phyloP scores from a whole-genome alignment of 1,140 invertebrate species.

The Drosophila albomicans region DNA sequence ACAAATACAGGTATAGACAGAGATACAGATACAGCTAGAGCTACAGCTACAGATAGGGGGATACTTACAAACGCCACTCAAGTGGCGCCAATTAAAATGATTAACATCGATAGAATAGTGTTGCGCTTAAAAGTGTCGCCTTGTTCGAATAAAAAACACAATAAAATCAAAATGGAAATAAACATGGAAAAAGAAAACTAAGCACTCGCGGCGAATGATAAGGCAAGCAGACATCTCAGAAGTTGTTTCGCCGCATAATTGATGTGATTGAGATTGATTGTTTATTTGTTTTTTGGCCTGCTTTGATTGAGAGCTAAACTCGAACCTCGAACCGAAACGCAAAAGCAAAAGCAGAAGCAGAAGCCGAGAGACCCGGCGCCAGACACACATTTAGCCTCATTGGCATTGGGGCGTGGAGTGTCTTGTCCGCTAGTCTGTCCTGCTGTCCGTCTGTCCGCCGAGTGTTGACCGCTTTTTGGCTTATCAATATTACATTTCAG shows the following conservation, averaged over 20 bases:
- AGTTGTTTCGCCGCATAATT: constrained; percentile 76
- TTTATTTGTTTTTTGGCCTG: constrained; percentile 65
- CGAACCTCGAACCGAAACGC: background rate
- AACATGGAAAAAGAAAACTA: constrained; percentile 5
- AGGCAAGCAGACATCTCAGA: constrained; percentile 60
- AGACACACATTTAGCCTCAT: constrained; percentile 43
- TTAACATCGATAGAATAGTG: constrained; percentile 74
- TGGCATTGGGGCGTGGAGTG: constrained; percentile 32
- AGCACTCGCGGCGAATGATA: constrained; percentile 47
- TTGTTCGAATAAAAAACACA: constrained; percentile 17
- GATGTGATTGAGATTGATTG: constrained; percentile 82
- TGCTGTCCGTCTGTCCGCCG: constrained; percentile 8
- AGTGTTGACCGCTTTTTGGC: constrained; percentile 65
- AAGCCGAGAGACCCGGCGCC: constrained; percentile 25
- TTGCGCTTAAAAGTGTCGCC: constrained; percentile 48
- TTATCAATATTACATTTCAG: constrained; percentile 77
- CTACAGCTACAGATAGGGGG: constrained; percentile 9
- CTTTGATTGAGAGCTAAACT: constrained; percentile 53
- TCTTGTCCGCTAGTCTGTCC: background rate
- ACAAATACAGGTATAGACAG: constrained; percentile 8
- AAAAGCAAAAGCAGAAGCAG: background rate
- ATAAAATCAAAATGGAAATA: background rate
- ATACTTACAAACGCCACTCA: constrained; percentile 54
- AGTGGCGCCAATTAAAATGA: constrained; percentile 81
- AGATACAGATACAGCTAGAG: constrained; percentile 2